These are phyloP conservation scores for Phasia obesa DNA, from an alignment of 2,888 invertebrate species.

Conservation along the genomic window DNA sequence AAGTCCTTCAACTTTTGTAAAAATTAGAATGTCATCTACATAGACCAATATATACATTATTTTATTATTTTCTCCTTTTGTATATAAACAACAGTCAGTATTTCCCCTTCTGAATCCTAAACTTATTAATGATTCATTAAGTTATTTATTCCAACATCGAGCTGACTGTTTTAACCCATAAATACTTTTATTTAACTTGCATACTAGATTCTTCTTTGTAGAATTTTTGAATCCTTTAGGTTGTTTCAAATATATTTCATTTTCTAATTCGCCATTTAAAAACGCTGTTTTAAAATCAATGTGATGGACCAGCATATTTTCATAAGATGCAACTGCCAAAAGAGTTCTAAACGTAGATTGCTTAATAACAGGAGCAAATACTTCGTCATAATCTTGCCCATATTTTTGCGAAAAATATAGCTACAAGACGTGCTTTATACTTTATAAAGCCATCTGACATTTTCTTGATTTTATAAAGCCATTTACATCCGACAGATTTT, in stretches of 20 bases:
- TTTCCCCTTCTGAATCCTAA: slow-evolving; percentile 16
- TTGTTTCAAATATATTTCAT: neutral
- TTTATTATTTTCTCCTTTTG: too few species aligned
- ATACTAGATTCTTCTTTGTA: neutral
- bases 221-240: neutral
- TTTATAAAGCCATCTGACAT: slow-evolving; percentile 44
- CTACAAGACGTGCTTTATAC: slow-evolving; percentile 10
- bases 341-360: slow-evolving; percentile 32
- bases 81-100: slow-evolving; percentile 1
- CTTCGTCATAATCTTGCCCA: slow-evolving; percentile 25
- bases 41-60: too few species aligned
- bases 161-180: neutral
- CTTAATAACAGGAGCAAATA: slow-evolving; percentile 6
- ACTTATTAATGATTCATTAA: neutral
- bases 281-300: slow-evolving; percentile 19
- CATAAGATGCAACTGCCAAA: slow-evolving; percentile 26
- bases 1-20: too few species aligned
- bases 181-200: neutral
- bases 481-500: slow-evolving; percentile 26
- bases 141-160: neutral
- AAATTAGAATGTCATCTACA: too few species aligned
- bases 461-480: slow-evolving; percentile 4
- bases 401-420: slow-evolving; percentile 12
- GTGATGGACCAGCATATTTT: neutral
- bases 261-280: slow-evolving; percentile 24